phyloP scores from a whole-genome alignment of 2,888 invertebrate genomes.

The Brenthis ino region DNA sequence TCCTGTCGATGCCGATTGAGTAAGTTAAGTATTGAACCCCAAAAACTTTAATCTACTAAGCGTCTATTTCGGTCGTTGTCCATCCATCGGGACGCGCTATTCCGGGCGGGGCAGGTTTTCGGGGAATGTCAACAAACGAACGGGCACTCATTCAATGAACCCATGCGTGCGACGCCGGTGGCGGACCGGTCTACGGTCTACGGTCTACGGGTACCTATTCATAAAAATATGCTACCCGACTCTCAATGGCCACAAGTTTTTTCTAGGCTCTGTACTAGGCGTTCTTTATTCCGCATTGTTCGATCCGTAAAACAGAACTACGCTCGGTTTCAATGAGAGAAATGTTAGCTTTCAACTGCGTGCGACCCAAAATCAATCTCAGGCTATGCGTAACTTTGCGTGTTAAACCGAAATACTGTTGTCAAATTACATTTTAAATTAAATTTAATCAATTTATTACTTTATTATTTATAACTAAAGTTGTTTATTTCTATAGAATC shows the following conservation, averaged over 20 bases:
- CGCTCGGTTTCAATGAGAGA: constrained; percentile 35
- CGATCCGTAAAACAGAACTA: constrained; percentile 17
- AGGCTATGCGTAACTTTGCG: constrained; percentile 14
- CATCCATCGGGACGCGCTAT: constrained; percentile 73
- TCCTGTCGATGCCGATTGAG: constrained; percentile 50
- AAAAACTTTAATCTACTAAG: constrained; percentile 68
- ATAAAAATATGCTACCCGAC: constrained; percentile 76
- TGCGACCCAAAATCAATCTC: constrained; percentile 22
- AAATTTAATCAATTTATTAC: constrained; percentile 4
- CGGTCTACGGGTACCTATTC: constrained; percentile 59
- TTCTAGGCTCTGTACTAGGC: constrained; percentile 44
- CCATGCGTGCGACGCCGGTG: constrained; percentile 69
- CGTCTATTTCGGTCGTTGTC: constrained; percentile 76
- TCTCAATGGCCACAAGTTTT: constrained; percentile 69
- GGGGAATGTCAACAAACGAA: constrained; percentile 82
- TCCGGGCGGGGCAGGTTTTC: constrained; percentile 80
- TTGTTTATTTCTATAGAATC: not conserved
- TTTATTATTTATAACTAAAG: not conserved
- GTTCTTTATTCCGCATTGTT: constrained; percentile 37
- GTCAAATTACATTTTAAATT: constrained; percentile 1
- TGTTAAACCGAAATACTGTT: constrained; percentile 14
- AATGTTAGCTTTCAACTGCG: constrained; percentile 30
- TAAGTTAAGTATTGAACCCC: constrained; percentile 60
- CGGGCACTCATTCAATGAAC: constrained; percentile 79
- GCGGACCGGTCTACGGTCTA: constrained; percentile 67